A percentile compares a stretch with the other conserved stretches of the same genome.
Evolutionary conservation across 92 coral and sea anemone species (phyloP).

Genomic region (Epizoanthus rinbou): DNA sequence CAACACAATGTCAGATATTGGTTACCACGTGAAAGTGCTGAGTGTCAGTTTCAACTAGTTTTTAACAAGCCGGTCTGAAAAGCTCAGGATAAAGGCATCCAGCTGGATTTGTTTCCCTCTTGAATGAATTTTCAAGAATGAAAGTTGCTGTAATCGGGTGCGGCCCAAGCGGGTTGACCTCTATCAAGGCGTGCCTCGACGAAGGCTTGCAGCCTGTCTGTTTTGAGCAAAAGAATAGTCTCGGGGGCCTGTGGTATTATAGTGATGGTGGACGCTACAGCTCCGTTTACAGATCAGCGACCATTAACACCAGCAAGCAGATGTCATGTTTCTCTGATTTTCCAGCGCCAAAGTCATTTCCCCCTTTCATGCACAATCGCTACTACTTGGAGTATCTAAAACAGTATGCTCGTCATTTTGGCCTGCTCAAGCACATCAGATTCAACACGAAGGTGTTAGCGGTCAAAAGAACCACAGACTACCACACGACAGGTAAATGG

Average conservation of each 20-base stretch:
- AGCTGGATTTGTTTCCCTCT: not conserved
- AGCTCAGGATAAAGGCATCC: no score
- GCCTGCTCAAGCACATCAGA: slow-evolving; percentile 36
- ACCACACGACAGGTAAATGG: slow-evolving; percentile 51
- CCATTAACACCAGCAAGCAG: slow-evolving; percentile 55
- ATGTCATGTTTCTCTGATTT: slow-evolving; percentile 66
- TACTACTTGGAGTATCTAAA: slow-evolving; percentile 44
- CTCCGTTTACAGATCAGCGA: slow-evolving; percentile 55
- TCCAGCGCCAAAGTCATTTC: slow-evolving; percentile 48
- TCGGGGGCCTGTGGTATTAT: slow-evolving; percentile 75
- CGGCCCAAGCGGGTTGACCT: slow-evolving; percentile 65
- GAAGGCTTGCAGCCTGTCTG: slow-evolving; percentile 67
- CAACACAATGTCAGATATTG: no score
- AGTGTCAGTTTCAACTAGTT: no score
- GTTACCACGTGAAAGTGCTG: no score
- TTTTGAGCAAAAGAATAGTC: slow-evolving; percentile 60
- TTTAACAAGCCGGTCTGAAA: no score
- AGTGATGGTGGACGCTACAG: slow-evolving; percentile 52
- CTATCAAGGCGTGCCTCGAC: slow-evolving; percentile 69
- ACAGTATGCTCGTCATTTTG: slow-evolving; percentile 42
- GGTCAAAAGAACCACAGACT: slow-evolving; percentile 33
- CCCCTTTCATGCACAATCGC: slow-evolving; percentile 47
- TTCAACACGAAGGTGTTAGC: slow-evolving; percentile 36
- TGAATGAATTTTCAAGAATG: slow-evolving; percentile 8
- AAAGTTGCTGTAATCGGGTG: slow-evolving; percentile 69